Evolutionary conservation across 2,888 invertebrate genomes (phyloP), one percentile per base, ranked within the genome.

Genomic region (Synergus gifuensis): DNA sequence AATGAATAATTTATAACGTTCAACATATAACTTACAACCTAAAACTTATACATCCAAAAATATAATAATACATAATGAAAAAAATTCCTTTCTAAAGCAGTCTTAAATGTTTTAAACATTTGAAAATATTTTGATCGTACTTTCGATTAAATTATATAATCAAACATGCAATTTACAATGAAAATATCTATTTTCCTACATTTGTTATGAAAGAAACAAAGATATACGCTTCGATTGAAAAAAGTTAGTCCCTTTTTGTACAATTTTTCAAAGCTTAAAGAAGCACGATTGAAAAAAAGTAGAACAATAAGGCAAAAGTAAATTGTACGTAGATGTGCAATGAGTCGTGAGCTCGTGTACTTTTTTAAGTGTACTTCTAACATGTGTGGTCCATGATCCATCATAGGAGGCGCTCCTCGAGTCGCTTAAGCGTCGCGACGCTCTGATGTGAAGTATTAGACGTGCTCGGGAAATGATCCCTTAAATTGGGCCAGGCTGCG

Each of bases 401-500:
- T 88, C 88, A 88, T 85, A 80, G 82, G 80, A 83, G 82, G 14
- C 54, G 63, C 36, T 77, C 84, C 85, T 84, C 80, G 80, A 79
- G 85, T 81, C 82, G 83, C 83, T 83, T 83, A 82, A 87, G 87
- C 88, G 88, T 89, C 88, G 89, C 89, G 88, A 88, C 89, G 89
- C 86, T 89, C 88, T 88, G 90, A 89, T 87, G 86, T 87, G 87
- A 86, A 83, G 86, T 87, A 89, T 86, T 85, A 87, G 86, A 85
- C 86, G 84, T 78, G 84, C 86, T 86, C 83, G 86, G 89, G 90
- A 90, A 91, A 91, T 89, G 91, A 89, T 89, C 90, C 91, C 88
- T 91, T 90, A 91, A 91, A 91, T 91, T 91, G 90, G 91, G 85
- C 89, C 86, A 82, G 87, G 85, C 89, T 89, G 91, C 89, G 91